Percentiles rank a stretch among this genome's conserved stretches.
phyloP scores from a whole-genome alignment of 2,797 vertebrate genomes.

The Gastrophryne carolinensis region DNA sequence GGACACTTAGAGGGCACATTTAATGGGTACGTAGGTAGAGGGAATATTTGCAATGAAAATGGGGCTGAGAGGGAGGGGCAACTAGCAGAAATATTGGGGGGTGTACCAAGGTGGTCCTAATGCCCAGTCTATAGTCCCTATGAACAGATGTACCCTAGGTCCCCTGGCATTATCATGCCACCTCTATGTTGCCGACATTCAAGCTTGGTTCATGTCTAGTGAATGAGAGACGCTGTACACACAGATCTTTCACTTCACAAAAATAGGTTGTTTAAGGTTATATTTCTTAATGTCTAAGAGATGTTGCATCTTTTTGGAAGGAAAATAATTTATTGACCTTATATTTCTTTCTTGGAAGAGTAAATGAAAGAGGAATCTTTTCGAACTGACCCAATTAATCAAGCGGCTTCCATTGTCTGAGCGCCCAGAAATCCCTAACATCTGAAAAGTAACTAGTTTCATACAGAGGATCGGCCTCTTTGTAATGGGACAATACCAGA shows the following conservation, averaged over 20 bases:
- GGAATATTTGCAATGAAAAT: too few relatives aligned
- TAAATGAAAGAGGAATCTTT: background rate
- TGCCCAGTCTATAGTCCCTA: too few relatives aligned
- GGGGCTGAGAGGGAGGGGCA: too few relatives aligned
- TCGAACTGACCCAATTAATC: background rate
- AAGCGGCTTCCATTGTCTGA: background rate
- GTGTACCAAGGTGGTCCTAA: too few relatives aligned
- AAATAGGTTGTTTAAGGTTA: background rate
- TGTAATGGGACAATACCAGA: background rate
- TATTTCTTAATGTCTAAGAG: background rate
- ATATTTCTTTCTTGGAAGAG: background rate
- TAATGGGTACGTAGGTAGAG: too few relatives aligned
- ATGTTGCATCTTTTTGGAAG: background rate
- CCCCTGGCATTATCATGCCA: too few relatives aligned
- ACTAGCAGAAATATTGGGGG: too few relatives aligned
- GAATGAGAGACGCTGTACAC: background rate
- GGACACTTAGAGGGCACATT: too few relatives aligned
- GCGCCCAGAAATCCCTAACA: background rate
- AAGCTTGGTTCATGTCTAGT: too few relatives aligned
- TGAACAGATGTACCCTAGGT: too few relatives aligned
- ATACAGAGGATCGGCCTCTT: background rate
- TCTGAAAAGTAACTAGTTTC: background rate
- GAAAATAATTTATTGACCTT: background rate
- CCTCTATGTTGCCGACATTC: background rate
- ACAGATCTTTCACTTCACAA: background rate